Conservation (phyloP, 2,888 invertebrate genomes). For the Oligia latruncula region DNA sequence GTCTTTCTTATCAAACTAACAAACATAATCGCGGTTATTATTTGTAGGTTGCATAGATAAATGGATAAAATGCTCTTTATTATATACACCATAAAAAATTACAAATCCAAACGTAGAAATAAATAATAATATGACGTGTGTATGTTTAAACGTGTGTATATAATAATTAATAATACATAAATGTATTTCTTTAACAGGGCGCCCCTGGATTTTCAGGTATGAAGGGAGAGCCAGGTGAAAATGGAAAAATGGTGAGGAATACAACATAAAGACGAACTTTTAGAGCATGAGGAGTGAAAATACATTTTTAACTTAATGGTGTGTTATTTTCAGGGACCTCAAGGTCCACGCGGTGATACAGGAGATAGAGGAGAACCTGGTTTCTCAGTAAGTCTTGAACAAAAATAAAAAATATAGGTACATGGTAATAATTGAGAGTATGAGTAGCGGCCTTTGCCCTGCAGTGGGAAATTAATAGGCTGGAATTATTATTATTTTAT, state of each 20-base stretch:
- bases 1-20: no score
- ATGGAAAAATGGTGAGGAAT: neutral
- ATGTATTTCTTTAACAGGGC: neutral
- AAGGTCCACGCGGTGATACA: neutral
- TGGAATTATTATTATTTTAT: neutral
- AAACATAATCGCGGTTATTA: neutral
- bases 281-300: no score
- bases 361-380: conserved; percentile 17
- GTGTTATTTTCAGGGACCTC: conserved; percentile 29
- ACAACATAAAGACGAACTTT: no score
- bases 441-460: neutral
- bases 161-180: neutral
- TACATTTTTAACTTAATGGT: neutral
- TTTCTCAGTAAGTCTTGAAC: neutral
- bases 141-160: neutral
- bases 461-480: neutral
- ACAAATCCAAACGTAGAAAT: neutral
- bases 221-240: neutral
- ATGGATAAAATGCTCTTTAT: neutral
- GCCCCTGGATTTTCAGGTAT: neutral
- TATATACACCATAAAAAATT: neutral
- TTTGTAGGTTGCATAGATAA: neutral
- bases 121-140: neutral
- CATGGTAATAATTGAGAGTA: neutral
- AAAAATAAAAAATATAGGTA: no score